Evolutionary conservation across 2,888 invertebrate species (phyloP), one percentile per base, ranked within the genome.

Genomic region (Ctenicera cuprea): DNA sequence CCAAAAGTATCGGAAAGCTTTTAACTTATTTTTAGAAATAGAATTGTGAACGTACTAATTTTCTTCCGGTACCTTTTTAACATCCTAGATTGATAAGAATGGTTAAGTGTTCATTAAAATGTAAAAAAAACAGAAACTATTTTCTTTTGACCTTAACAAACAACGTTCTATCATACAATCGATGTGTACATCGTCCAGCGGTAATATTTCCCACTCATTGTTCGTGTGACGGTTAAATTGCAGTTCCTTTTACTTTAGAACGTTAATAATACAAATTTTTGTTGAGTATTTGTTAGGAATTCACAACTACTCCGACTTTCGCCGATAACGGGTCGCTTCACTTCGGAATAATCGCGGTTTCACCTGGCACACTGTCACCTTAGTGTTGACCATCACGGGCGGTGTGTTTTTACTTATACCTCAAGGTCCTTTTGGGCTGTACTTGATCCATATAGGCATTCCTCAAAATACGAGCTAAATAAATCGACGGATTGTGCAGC

Each of bases 361-460:
- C 76, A 78, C 77, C 75, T 73, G 75, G 68, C 66, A 54, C 48
- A 41, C 52, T 57, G 70, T 72, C 72, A 66, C 68, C 63, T 43
- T 59, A 43, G 67, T 41, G 52, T 48, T 64, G 33, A 65, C 62
- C 71, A 61, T 52, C 62, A 48, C 68, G 52, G 69, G 65, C 65
- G 68, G 71, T 54, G 52, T 52, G 54, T 71, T 70, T 57, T 57
- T 37, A 33, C 59, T 8, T 33, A 8, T 37, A 14, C 30, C 62
- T 74, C 81, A 81, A 81, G 80, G 80, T 80, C 79, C 67, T 41
- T 73, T 67, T 54, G 3, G 5, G 69, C 50, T 65, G 79, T 79
- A 78, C 78, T 80, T 80, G 80, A 80, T 80, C 80, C 75, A 80
- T 73, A 77, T 80, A 76, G 71, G 14, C 57, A 37, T 57, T 16